Percentiles rank a stretch among this genome's conserved stretches.
Evolutionary conservation across 2,113 vertebrate genomes (phyloP).

Genomic region (Mormoops blainvillei): DNA sequence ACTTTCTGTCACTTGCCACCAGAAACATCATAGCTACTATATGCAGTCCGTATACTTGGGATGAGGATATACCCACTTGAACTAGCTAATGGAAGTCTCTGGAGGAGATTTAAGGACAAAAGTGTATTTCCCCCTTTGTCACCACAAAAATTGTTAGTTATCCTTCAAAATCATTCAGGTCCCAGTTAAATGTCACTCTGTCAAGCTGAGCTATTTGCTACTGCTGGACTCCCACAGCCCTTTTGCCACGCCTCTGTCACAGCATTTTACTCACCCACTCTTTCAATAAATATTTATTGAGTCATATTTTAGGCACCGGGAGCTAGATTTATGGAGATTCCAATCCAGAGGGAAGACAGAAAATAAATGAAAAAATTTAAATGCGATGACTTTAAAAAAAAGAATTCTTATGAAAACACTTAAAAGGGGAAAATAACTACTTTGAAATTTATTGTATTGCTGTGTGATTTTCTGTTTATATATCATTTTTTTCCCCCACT

Average conservation of each 20-base stretch:
- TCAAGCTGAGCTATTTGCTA: neutral
- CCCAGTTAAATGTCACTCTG: neutral
- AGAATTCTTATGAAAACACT: neutral
- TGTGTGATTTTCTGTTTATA: neutral
- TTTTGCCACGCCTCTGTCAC: neutral
- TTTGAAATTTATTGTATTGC: neutral
- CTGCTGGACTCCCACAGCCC: neutral
- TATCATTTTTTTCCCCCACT: neutral
- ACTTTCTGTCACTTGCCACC: neutral
- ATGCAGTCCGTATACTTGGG: neutral
- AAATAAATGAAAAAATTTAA: neutral
- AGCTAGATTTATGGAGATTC: neutral
- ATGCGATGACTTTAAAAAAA: neutral
- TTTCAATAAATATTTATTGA: neutral
- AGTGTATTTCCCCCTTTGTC: neutral
- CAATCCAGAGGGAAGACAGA: neutral
- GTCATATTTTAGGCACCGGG: neutral
- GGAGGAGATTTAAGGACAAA: neutral
- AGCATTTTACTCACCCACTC: neutral
- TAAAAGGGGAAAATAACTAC: neutral
- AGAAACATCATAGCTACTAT: neutral
- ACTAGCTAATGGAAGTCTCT: neutral
- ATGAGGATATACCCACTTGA: neutral
- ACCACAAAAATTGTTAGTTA: neutral
- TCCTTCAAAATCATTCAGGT: neutral